Evolutionary conservation across 2,888 invertebrate genomes (phyloP).

Genomic region (Seira sanloemensis): DNA sequence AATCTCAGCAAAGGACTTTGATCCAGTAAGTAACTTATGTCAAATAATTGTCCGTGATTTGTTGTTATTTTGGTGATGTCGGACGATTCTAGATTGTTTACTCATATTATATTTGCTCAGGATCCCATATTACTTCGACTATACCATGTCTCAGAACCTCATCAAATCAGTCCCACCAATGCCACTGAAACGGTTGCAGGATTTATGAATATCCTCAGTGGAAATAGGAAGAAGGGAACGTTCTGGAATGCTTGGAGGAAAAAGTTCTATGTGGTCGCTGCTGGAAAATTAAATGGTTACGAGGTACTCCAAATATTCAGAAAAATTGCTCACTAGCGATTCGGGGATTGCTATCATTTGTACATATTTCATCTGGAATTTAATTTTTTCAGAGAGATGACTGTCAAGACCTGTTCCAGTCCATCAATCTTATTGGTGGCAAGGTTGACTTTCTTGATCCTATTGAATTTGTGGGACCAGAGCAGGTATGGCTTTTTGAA

Average conservation of each 20-base stretch:
- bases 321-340: conserved; percentile 8
- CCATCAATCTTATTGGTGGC: conserved; percentile 78
- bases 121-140: conserved; percentile 68
- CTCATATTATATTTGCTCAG: conserved; percentile 39
- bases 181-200: conserved; percentile 64
- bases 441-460: conserved; percentile 77
- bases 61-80: no score
- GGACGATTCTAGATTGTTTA: background rate
- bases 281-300: conserved; percentile 70
- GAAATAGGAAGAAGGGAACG: conserved; percentile 77
- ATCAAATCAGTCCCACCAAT: conserved; percentile 50
- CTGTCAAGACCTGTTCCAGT: conserved; percentile 76
- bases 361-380: no score
- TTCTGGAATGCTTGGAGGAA: conserved; percentile 80
- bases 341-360: conserved; percentile 21
- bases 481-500: conserved; percentile 75
- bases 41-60: no score
- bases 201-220: conserved; percentile 72
- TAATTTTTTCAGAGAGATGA: conserved; percentile 75
- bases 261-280: conserved; percentile 76
- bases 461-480: conserved; percentile 77
- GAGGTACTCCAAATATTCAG: conserved; percentile 67
- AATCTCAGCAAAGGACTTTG: conserved; percentile 71
- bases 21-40: conserved; percentile 65
- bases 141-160: conserved; percentile 66